phyloP scores from a whole-genome alignment of 2,888 invertebrate genomes.

The Muschampia plurimacula region DNA sequence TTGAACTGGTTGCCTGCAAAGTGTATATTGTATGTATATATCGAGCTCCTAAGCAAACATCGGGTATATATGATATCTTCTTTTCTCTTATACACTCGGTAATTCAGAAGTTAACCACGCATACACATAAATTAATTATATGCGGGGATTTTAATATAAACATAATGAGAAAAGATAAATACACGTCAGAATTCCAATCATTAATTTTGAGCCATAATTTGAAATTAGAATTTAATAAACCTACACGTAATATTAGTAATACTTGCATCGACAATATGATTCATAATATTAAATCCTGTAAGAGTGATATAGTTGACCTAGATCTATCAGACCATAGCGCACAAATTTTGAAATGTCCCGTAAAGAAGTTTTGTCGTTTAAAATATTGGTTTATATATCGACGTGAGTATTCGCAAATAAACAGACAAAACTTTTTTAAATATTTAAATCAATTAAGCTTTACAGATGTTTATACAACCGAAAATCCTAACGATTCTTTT shows the following conservation, averaged over 20 bases:
- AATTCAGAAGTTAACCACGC: background rate
- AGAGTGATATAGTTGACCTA: background rate
- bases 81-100: background rate
- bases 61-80: background rate
- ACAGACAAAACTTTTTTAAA: background rate
- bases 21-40: slow-evolving; percentile 10
- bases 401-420: slow-evolving; percentile 8
- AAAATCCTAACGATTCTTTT: background rate
- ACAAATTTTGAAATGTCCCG: slow-evolving; percentile 16
- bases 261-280: background rate
- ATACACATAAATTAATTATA: too few species aligned
- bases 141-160: too few species aligned
- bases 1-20: background rate
- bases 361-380: background rate
- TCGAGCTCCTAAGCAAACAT: background rate
- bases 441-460: slow-evolving; percentile 5
- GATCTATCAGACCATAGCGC: slow-evolving; percentile 10
- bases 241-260: background rate
- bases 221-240: slow-evolving; percentile 4
- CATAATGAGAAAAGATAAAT: too few species aligned
- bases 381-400: slow-evolving; percentile 5
- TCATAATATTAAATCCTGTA: background rate
- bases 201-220: background rate
- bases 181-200: background rate
- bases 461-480: background rate